These are phyloP conservation scores for Callospermophilus lateralis DNA, from an alignment of 2,113 vertebrate genomes.

Conservation along the genomic window DNA sequence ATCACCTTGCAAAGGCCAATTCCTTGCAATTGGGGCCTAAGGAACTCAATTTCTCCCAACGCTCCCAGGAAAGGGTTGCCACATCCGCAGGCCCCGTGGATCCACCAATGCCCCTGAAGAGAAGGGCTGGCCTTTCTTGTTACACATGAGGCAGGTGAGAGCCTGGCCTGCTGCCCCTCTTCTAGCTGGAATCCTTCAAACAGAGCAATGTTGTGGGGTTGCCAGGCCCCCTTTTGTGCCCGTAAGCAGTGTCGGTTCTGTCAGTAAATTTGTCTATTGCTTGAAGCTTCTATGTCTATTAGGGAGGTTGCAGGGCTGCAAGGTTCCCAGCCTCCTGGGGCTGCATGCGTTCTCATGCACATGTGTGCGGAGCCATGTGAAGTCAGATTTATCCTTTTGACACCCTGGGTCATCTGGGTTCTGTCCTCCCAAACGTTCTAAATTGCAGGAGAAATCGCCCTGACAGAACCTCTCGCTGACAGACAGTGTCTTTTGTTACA, in stretches of 20 bases:
- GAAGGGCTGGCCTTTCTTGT: background rate
- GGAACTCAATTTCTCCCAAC: background rate
- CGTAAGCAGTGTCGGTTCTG: background rate
- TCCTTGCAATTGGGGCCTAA: background rate
- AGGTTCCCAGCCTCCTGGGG: background rate
- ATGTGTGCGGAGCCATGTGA: background rate
- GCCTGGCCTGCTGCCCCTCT: background rate
- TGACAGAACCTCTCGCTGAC: constrained; percentile 45
- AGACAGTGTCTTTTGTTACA: constrained; percentile 82
- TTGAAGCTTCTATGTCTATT: constrained; percentile 45
- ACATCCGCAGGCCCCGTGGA: background rate
- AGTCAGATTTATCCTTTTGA: constrained; percentile 42
- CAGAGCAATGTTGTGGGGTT: background rate
- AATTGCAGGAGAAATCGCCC: background rate
- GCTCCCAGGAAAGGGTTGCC: background rate
- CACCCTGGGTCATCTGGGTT: background rate
- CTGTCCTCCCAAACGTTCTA: constrained; percentile 63
- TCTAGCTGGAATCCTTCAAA: background rate
- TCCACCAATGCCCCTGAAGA: background rate
- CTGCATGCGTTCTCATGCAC: background rate
- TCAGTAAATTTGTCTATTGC: background rate
- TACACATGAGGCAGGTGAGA: background rate
- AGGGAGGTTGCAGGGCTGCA: background rate
- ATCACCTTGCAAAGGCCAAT: background rate
- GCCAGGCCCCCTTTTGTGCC: background rate